These are phyloP conservation scores for Caenorhabditis angaria DNA, from an alignment of 2,888 invertebrate genomes.

Conservation along the genomic window DNA sequence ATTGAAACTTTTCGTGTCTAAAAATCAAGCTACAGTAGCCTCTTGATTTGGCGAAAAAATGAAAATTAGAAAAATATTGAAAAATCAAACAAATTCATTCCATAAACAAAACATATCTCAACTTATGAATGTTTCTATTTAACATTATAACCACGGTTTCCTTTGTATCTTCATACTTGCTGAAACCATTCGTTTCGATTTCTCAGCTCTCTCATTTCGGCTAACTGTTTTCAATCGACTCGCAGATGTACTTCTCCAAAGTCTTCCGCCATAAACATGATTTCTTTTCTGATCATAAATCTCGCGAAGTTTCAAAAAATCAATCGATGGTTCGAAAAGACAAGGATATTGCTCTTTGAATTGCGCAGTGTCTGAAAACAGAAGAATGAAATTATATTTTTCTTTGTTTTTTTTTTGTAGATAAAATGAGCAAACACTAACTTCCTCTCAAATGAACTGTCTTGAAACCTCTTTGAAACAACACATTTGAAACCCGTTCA, in stretches of 20 bases:
- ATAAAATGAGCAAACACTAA: conserved; percentile 16
- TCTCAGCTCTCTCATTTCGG: conserved; percentile 26
- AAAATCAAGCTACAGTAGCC: no score
- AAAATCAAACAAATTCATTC: no score
- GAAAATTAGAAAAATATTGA: no score
- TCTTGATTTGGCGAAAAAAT: no score
- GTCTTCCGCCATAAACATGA: conserved; percentile 34
- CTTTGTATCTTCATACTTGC: conserved; percentile 15
- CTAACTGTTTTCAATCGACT: conserved; percentile 39
- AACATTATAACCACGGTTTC: conserved; percentile 29
- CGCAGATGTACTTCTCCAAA: conserved; percentile 53
- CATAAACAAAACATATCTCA: no score
- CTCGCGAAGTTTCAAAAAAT: conserved; percentile 33
- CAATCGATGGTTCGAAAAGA: conserved; percentile 29
- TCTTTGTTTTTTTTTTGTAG: background rate
- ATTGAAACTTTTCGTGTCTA: no score
- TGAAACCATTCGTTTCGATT: conserved; percentile 18
- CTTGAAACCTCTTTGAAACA: conserved; percentile 50
- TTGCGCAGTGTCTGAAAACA: conserved; percentile 31
- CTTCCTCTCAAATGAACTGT: conserved; percentile 51
- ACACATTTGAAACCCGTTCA: conserved; percentile 39
- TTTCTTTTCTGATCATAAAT: conserved; percentile 35
- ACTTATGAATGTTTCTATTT: no score
- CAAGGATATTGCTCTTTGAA: conserved; percentile 50
- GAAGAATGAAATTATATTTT: background rate